These are phyloP conservation scores for Macrosoma leucophasiata DNA, from an alignment of 2,888 invertebrate species.

Conservation along the genomic window DNA sequence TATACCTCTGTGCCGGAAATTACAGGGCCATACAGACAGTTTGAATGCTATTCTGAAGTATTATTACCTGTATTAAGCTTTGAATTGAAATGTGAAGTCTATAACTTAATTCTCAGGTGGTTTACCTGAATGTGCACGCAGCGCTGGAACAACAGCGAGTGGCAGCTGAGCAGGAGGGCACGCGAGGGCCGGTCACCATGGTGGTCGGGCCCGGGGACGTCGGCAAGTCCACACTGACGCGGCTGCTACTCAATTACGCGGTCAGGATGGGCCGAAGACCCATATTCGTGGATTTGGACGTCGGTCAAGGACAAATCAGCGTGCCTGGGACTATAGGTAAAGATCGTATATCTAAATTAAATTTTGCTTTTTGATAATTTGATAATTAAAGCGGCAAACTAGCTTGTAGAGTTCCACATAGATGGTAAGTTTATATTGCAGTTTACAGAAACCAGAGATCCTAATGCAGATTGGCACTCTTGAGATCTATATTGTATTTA, in stretches of 20 bases:
- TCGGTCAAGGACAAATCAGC: slow-evolving; percentile 94
- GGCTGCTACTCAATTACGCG: slow-evolving; percentile 95
- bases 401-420: slow-evolving; percentile 1
- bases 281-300: slow-evolving; percentile 95
- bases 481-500: no score
- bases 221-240: slow-evolving; percentile 94
- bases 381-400: no score
- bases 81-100: slow-evolving; percentile 1
- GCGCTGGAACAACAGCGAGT: slow-evolving; percentile 93
- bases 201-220: slow-evolving; percentile 97
- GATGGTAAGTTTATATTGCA: no score
- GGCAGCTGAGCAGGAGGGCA: slow-evolving; percentile 84
- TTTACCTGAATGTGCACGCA: slow-evolving; percentile 96
- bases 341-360: slow-evolving; percentile 14
- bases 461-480: no score
- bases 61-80: no score
- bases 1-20: no score
- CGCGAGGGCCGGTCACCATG: slow-evolving; percentile 90
- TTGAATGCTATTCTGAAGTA: no score
- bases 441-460: no score
- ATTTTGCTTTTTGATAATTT: slow-evolving; percentile 1
- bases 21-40: no score
- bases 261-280: slow-evolving; percentile 92
- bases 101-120: slow-evolving; percentile 57
- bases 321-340: slow-evolving; percentile 93